A percentile compares a stretch with the other conserved stretches of the same genome.
Conservation (phyloP, 64 coral and sea anemone genomes). For the Trachythela sp. region DNA sequence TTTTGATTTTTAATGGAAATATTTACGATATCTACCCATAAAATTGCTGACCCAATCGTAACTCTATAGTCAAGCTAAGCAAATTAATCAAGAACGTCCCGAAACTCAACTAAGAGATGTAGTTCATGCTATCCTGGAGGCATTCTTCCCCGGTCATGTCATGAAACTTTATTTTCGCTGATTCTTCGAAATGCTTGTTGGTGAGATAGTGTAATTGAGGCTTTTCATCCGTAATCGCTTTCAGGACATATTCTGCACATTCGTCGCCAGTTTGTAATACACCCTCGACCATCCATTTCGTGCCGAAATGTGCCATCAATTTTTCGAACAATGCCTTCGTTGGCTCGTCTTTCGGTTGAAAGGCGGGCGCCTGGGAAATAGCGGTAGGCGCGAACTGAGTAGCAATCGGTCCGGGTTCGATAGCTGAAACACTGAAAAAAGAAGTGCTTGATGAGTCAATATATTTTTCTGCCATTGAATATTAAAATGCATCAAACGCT, state of each 20-base stretch:
- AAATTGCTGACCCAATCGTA: no score
- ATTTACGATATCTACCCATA: no score
- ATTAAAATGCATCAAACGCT: background rate
- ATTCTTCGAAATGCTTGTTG: conserved; percentile 36
- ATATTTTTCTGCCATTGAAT: background rate
- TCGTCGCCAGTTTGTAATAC: conserved; percentile 54
- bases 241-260: conserved; percentile 42
- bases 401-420: conserved; percentile 64
- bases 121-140: background rate
- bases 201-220: conserved; percentile 59
- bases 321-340: conserved; percentile 56
- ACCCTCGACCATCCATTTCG: background rate
- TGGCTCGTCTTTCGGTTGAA: conserved; percentile 47
- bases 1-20: no score
- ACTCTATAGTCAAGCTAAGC: no score
- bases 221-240: conserved; percentile 31
- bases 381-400: conserved; percentile 38
- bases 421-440: conserved; percentile 50
- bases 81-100: no score
- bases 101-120: background rate
- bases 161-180: conserved; percentile 17
- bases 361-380: background rate
- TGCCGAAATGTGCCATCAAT: conserved; percentile 11
- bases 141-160: conserved; percentile 57
- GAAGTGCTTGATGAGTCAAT: background rate